Percentiles rank a stretch among this genome's conserved stretches.
Evolutionary conservation across 2,797 vertebrate genomes (phyloP).

Genomic region (Protosalanx chinensis): DNA sequence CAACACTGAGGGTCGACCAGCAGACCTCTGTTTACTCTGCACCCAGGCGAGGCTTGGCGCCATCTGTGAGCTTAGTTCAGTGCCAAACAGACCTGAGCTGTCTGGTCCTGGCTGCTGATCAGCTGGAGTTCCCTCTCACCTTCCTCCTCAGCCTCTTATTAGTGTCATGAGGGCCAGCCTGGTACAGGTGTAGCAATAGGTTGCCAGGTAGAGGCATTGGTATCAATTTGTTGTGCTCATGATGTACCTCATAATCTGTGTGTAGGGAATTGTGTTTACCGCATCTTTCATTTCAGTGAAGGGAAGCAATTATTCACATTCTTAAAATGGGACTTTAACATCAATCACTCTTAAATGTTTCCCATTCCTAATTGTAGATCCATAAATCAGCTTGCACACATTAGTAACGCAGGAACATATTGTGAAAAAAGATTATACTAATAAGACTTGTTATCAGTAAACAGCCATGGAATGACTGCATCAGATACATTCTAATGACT

Average conservation of each 20-base stretch:
- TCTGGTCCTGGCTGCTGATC: constrained; percentile 56
- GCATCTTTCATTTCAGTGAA: constrained; percentile 23
- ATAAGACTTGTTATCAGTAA: not conserved
- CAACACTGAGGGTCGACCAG: constrained; percentile 36
- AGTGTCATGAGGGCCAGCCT: constrained; percentile 59
- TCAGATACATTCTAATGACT: constrained; percentile 35
- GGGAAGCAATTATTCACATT: constrained; percentile 38
- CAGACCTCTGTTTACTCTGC: constrained; percentile 54
- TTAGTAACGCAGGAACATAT: not conserved
- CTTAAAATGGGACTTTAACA: constrained; percentile 42
- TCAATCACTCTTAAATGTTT: not conserved
- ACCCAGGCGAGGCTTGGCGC: constrained; percentile 35
- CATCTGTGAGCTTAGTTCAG: constrained; percentile 63
- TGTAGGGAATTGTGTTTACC: constrained; percentile 24
- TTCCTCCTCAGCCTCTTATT: constrained; percentile 49
- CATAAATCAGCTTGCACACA: not conserved
- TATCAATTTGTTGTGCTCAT: constrained; percentile 60
- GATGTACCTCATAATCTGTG: constrained; percentile 32
- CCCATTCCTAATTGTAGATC: not conserved
- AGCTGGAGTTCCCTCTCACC: constrained; percentile 48
- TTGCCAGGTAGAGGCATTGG: constrained; percentile 53
- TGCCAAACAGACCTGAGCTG: constrained; percentile 64
- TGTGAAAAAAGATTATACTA: too few species aligned
- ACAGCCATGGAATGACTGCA: constrained; percentile 43
- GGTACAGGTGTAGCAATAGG: constrained; percentile 52